Base-by-base conservation (phyloP, 2,888 invertebrate species). In the Acronicta aceris region DNA sequence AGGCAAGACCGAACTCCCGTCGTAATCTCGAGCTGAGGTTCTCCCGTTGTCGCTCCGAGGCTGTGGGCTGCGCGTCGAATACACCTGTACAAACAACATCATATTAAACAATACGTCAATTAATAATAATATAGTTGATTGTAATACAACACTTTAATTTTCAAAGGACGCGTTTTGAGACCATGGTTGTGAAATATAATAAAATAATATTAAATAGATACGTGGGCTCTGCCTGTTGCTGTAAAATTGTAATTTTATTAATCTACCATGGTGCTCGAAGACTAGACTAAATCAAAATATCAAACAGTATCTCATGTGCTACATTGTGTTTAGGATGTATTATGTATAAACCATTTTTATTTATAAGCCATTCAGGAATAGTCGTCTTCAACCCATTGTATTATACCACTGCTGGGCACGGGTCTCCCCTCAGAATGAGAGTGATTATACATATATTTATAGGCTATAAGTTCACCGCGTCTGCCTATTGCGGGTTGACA, bases 11-110 rank as follows among this genome's bases (percentile, higher is more conserved):
- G 90, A 98, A 98, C 86, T 97, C 98, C 70, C 97, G 95, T 78
- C 97, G 96, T 71, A 98, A 95, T 76, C 99, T 95, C 84, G 98
- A 97, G 74, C 97, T 97, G 57, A 98, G 96, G 91, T 97, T 98
- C 92, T 98, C 98, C 72, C 98, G 96, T 83, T 98, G 98, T 52
- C 97, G 96, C 89, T 98, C 98, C 49, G 97, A 96, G 62, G 97
- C 95, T 15, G 98, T 98, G 41, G 98, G 98, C 72, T 97, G 97
- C 3, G 97, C 97, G 95, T 97, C 97, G 84, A 97, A 97, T 89
- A 97, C 97, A 79, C 96, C 96, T 96, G 86, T 71, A 76, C 72
- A 84, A 69, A 78, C 47, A 78, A 73, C 15, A 59, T 55, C 25
- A 42, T 12, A 17, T 36, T 41, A 51, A 59, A 65, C 65, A 64